Base-by-base conservation (phyloP, 2,797 vertebrate genomes). In the Furcifer pardalis region DNA sequence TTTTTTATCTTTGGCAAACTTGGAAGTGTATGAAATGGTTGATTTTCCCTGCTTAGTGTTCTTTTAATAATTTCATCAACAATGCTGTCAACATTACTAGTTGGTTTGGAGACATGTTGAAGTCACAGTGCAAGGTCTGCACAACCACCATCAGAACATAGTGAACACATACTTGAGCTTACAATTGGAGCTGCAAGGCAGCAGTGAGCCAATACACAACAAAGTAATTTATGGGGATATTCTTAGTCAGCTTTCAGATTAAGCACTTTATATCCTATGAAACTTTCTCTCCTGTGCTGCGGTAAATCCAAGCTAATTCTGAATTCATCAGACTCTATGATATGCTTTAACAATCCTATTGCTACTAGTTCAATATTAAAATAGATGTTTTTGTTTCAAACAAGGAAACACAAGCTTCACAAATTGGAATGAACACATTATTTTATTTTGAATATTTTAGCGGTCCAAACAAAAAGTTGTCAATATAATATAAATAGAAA, bases 401-500 rank as follows among this genome's bases (percentile, higher is more conserved):
- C 27, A 44, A 85, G 23, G 19, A 44, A 81, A 37, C 13, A 17
- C n/a, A 40, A 65, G 25, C 7, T 9, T 83, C 35, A 4, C 0
- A 12, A 4, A 81, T 81, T 92, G 90, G 86, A 90, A 92, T 92
- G 92, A 93, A 89, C 81, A 88, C 84, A 44, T 91, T 95, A 96
- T 94, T 95, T 91, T 91, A 66, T 86, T 94, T 89, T 88, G 76
- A 93, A 92, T 73, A 93, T 93, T 90, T 93, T 93, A 92, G 94
- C 90, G 93, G 91, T 92, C 87, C 91, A 94, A 94, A 95, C 90
- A 92, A 91, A 88, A 92, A 89, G 74, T 90, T 88, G 89, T 85
- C 92, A 87, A 89, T 89, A 84, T 88, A 91, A 92, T 89, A 96
- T 93, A 96, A 95, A 96, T 93, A 96, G 90, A 94, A 92, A 81